Base-by-base conservation (phyloP, 1,140 invertebrate genomes). In the Brachionus rotundiformis region DNA sequence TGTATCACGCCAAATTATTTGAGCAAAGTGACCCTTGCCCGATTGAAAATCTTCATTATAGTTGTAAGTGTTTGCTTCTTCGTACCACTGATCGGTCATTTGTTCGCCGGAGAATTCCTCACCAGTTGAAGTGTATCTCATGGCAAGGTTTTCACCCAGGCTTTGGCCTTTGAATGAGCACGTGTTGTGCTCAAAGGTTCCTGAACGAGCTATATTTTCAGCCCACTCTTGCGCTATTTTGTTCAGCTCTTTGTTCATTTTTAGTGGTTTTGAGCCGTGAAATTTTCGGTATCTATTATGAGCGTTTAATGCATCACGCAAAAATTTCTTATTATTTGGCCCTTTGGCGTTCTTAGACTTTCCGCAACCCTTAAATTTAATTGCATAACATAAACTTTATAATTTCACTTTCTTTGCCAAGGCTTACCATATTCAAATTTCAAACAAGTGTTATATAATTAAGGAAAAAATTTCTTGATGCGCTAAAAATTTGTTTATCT, bases 51-150 rank as follows among this genome's bases (percentile, higher is more conserved):
- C 92, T 83, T 92, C 92, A 76, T 91, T 90, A 84, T 92, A 94
- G 83, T 92, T 90, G 86, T 94, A 94, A 82, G 92, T 91, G 82
- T 91, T 90, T 1, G 93, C 91, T 27, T 93, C 93, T 61, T 92
- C 92, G 84, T 94, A 94, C 93, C 93, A 94, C 83, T 94, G 93
- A n/a, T 92, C 91, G 5, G 92, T 91, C 3, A 93, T 92, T 88
- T 94, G 92, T 88, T 93, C 92, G 7, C 93, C 93, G 92, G 86
- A 10, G 83, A 83, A 25, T 10, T 44, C 77, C 77, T 76, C 13
- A 10, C 73, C 41, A 79, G 31, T 19, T 63, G 33, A 75, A 36
- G 63, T 41, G 23, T 27, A 75, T 10, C 33, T 36, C 44, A 36
- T 77, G 6, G 36, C 71, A 19, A 84, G 23, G 13, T 47, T 71